Evolutionary conservation across 2,888 invertebrate genomes (phyloP).

Genomic region (Hybos culiciformis): DNA sequence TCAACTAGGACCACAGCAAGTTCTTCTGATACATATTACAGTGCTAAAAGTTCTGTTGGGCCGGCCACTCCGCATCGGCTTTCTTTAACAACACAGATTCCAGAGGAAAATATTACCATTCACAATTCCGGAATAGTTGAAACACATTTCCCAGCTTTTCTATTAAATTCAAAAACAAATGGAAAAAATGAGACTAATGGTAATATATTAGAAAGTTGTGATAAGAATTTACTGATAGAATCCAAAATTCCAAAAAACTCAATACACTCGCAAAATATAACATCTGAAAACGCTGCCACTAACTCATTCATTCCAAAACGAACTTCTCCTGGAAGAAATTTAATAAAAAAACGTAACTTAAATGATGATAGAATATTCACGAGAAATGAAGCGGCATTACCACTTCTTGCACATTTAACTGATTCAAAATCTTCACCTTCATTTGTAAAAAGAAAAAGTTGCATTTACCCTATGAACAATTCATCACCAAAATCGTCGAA

Average conservation of each 20-base stretch:
- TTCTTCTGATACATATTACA: constrained; percentile 33
- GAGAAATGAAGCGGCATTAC: constrained; percentile 42
- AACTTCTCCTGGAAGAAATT: constrained; percentile 15
- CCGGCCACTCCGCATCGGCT: constrained; percentile 9
- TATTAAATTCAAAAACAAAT: neutral
- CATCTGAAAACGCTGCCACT: neutral
- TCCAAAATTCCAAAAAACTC: constrained; percentile 11
- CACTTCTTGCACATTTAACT: constrained; percentile 38
- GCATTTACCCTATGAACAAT: constrained; percentile 41
- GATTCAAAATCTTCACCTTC: constrained; percentile 38
- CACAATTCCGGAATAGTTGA: constrained; percentile 31
- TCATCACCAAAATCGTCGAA: constrained; percentile 4
- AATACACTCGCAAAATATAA: neutral
- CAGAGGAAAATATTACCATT: constrained; percentile 5
- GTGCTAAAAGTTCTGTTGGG: constrained; percentile 27
- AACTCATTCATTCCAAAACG: constrained; percentile 16
- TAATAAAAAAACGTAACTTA: neutral
- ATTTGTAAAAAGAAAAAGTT: constrained; percentile 46
- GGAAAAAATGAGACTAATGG: neutral
- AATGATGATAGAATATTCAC: constrained; percentile 29
- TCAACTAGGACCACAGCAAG: constrained; percentile 18
- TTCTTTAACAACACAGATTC: constrained; percentile 12
- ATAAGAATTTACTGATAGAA: constrained; percentile 17
- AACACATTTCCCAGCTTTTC: constrained; percentile 33
- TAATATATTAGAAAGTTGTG: constrained; percentile 14